These are phyloP conservation scores for Triplophysa tibetana DNA, from an alignment of 2,113 vertebrate genomes.

Conservation along the genomic window DNA sequence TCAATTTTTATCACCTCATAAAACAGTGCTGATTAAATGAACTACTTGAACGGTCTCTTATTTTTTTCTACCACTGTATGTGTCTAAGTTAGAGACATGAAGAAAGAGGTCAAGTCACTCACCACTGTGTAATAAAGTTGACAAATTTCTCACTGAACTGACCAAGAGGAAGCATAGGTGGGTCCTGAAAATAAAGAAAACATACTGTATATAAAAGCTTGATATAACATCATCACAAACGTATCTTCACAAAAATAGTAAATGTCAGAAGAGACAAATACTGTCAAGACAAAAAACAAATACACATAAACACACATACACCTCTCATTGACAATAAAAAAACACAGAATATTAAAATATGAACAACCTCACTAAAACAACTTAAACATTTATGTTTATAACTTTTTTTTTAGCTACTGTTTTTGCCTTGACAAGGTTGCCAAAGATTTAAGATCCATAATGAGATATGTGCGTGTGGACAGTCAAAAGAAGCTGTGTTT, in stretches of 20 bases:
- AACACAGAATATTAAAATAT: neutral
- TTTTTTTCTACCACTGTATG: no score
- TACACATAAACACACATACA: neutral
- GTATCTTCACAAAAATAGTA: neutral
- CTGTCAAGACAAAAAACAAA: neutral
- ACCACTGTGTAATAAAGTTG: constrained; percentile 99
- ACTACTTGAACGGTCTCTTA: no score
- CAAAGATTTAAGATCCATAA: constrained; percentile 24
- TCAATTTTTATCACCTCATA: no score
- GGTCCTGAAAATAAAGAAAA: constrained; percentile 79
- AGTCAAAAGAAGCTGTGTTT: constrained; percentile 34
- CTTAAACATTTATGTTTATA: neutral
- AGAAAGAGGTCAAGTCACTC: constrained; percentile 72
- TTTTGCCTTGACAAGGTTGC: constrained; percentile 47
- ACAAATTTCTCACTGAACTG: constrained; percentile 97
- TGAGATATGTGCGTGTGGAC: constrained; percentile 23
- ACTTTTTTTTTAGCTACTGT: constrained; percentile 5
- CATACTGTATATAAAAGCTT: neutral
- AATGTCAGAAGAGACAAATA: neutral
- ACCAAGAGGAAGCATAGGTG: constrained; percentile 90
- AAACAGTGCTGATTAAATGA: no score
- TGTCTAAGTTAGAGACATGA: neutral
- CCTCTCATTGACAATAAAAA: neutral
- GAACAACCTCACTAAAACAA: neutral
- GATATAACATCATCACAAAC: neutral